Evolutionary conservation across 1,140 invertebrate species (phyloP), one percentile per base, ranked within the genome.

Genomic region (Odontomachus brunneus): DNA sequence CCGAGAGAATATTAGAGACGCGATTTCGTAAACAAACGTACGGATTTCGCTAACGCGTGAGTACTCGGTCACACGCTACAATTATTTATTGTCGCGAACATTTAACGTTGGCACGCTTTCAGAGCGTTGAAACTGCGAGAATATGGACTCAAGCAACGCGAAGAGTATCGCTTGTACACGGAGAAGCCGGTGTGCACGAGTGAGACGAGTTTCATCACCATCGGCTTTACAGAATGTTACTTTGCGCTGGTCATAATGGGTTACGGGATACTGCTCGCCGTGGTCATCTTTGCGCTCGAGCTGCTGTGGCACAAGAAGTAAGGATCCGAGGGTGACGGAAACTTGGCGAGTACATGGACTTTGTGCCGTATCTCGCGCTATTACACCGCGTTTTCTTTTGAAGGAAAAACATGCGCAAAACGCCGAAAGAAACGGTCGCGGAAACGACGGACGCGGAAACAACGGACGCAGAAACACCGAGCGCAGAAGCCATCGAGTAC

Each of bases 41-140:
- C n/a, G n/a, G n/a, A n/a, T n/a, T n/a, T n/a, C n/a, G n/a, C n/a
- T n/a, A n/a, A n/a, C n/a, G n/a, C n/a, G n/a, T n/a, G n/a, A n/a
- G n/a, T n/a, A n/a, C n/a, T n/a, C n/a, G n/a, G n/a, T n/a, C n/a
- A n/a, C n/a, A n/a, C n/a, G n/a, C n/a, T n/a, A n/a, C n/a, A n/a
- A n/a, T 33, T 33, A 33, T 44, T 44, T 11, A 4, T 11, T 11
- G 59, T 33, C 17, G 7, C 24, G 11, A 74, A 11, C 3, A 14
- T 24, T 49, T 1, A 4, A 12, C 29, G 48, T 33, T 33, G 2
- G 29, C 29, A 33, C 7, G 17, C 59, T 88, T 89, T 62, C 90
- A 96, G 96, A 44, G 94, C 95, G 57, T 93, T 95, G 85, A 93
- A 94, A 78, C 92, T 96, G 15, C 93, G 94, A 83, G 96, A 96